A percentile compares a stretch with the other conserved stretches of the same genome.
Evolutionary conservation across 2,113 vertebrate species (phyloP).

Genomic region (Lophius piscatorius): DNA sequence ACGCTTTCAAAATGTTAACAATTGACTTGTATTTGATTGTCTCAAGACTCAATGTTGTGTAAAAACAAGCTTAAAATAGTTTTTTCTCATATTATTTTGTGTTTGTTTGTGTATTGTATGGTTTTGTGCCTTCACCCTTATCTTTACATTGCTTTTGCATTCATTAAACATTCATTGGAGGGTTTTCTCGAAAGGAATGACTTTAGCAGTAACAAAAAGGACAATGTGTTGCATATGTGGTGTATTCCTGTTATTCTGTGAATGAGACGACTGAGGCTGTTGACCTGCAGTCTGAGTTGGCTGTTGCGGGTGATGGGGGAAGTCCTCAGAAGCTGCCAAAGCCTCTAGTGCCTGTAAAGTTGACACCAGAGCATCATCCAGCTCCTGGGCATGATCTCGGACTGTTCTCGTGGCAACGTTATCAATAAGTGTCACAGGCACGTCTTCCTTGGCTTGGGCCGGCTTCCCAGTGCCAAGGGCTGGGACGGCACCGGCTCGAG

Average conservation of each 20-base stretch:
- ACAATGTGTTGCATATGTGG: neutral
- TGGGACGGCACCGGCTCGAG: conserved; percentile 30
- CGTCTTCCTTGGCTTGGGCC: conserved; percentile 84
- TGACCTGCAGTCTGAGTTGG: conserved; percentile 96
- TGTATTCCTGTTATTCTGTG: conserved; percentile 12
- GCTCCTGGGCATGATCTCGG: conserved; percentile 94
- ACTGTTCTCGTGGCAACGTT: conserved; percentile 91
- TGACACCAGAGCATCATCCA: conserved; percentile 96
- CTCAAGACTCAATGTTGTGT: too few relatives aligned
- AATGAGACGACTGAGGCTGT: conserved; percentile 68
- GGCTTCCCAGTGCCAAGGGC: conserved; percentile 46
- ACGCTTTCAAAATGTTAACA: too few relatives aligned
- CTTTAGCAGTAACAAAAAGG: neutral
- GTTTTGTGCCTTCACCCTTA: too few relatives aligned
- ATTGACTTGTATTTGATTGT: too few relatives aligned
- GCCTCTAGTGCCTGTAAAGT: conserved; percentile 97
- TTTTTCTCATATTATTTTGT: too few relatives aligned
- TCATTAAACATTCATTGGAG: too few relatives aligned
- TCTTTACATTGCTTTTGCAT: too few relatives aligned
- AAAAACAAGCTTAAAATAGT: too few relatives aligned
- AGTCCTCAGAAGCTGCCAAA: conserved; percentile 96
- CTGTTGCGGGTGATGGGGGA: conserved; percentile 86
- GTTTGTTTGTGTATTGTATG: too few relatives aligned
- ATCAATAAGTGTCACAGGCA: conserved; percentile 95
- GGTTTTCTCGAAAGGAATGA: neutral